Evolutionary conservation across 2,113 vertebrate species (phyloP).

Genomic region (Notothenia rossii): DNA sequence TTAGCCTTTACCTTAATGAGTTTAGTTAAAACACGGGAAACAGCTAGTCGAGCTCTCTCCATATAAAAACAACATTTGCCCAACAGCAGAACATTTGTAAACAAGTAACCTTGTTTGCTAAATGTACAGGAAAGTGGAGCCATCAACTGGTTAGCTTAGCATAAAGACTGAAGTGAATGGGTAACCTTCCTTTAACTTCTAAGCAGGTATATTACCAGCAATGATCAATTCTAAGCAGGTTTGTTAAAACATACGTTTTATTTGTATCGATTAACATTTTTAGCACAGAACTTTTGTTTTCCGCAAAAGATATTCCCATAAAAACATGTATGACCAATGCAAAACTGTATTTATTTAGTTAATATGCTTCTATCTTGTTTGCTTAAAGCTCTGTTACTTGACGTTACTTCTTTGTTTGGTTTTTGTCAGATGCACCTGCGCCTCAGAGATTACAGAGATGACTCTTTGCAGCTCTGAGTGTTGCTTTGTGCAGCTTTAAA

Average conservation of each 20-base stretch:
- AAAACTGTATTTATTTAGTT: not conserved
- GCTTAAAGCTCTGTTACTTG: not conserved
- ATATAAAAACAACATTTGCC: too few relatives aligned
- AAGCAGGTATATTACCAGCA: not conserved
- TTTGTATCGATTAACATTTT: not conserved
- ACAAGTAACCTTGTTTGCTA: too few relatives aligned
- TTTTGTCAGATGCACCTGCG: constrained; percentile 42
- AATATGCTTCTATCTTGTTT: not conserved
- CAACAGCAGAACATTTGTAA: too few relatives aligned
- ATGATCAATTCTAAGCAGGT: not conserved
- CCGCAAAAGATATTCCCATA: not conserved
- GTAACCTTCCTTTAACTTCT: not conserved
- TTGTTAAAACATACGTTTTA: not conserved
- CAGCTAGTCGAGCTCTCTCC: too few relatives aligned
- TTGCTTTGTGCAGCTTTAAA: constrained; percentile 29
- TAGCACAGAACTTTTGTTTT: not conserved
- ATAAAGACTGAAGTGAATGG: not conserved
- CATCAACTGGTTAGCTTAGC: not conserved
- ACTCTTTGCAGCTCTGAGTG: constrained; percentile 6
- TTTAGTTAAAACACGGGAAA: too few relatives aligned
- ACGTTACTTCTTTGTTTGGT: not conserved
- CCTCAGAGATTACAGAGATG: not conserved
- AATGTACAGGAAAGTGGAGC: not conserved
- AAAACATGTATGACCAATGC: not conserved
- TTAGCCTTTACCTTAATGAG: too few relatives aligned